Evolutionary conservation across 2,113 vertebrate species (phyloP).

Genomic region (Nothoprocta perdicaria): DNA sequence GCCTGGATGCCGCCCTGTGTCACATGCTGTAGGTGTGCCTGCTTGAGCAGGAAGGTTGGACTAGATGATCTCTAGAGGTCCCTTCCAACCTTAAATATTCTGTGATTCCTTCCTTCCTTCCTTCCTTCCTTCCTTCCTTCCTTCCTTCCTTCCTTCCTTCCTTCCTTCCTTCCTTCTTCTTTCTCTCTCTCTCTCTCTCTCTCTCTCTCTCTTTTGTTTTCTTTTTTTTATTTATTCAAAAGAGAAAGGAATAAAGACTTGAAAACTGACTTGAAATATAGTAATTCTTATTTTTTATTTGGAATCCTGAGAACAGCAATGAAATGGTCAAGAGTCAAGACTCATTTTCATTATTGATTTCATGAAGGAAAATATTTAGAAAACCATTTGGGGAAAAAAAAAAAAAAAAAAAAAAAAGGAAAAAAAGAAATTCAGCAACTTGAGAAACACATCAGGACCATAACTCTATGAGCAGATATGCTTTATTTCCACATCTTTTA

Average conservation of each 20-base stretch:
- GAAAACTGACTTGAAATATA: background rate
- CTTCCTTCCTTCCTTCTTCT: no score
- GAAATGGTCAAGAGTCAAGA: background rate
- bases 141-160: no score
- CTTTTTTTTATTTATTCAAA: no score
- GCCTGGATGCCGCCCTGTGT: no score
- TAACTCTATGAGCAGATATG: background rate
- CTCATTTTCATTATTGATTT: background rate
- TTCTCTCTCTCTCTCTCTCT: no score
- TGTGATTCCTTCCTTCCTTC: no score
- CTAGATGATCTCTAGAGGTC: no score
- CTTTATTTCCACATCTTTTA: background rate
- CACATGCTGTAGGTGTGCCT: no score
- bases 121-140: no score
- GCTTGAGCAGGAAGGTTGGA: no score
- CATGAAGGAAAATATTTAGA: no score
- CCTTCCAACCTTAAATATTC: no score
- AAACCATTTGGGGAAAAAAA: background rate
- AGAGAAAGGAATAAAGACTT: background rate
- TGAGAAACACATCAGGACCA: background rate
- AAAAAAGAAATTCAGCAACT: background rate
- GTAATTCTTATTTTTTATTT: background rate
- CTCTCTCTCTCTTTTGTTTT: background rate
- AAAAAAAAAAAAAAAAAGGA: background rate
- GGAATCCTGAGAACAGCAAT: background rate